Percentiles rank a stretch among this genome's conserved stretches.
Conservation (phyloP, 2,113 vertebrate genomes). For the Lampris megalopsis region DNA sequence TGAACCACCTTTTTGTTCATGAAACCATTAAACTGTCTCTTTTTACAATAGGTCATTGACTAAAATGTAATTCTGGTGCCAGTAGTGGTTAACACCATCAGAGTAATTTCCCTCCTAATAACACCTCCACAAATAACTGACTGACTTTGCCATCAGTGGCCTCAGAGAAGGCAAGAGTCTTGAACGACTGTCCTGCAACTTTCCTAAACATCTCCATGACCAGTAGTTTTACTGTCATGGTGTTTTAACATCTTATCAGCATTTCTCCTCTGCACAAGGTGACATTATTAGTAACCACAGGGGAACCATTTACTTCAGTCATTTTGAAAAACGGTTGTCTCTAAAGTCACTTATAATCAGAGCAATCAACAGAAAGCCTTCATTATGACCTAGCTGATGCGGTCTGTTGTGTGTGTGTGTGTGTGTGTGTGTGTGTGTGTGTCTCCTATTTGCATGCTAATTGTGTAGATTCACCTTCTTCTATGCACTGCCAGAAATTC, state of each 20-base stretch:
- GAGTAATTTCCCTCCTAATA: neutral
- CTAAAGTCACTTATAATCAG: slow-evolving; percentile 50
- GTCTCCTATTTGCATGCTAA: slow-evolving; percentile 25
- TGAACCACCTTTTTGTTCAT: neutral
- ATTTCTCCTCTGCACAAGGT: slow-evolving; percentile 57
- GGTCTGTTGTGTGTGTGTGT: neutral
- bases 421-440: neutral
- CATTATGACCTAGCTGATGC: slow-evolving; percentile 7
- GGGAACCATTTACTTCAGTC: slow-evolving; percentile 43
- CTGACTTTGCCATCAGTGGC: slow-evolving; percentile 30
- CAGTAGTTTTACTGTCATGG: slow-evolving; percentile 25
- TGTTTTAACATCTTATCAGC: slow-evolving; percentile 37
- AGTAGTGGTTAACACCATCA: neutral
- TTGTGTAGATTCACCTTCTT: slow-evolving; percentile 4
- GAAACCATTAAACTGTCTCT: neutral
- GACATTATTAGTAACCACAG: slow-evolving; percentile 51
- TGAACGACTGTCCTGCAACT: slow-evolving; percentile 42
- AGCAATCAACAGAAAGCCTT: slow-evolving; percentile 10
- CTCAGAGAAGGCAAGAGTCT: slow-evolving; percentile 25
- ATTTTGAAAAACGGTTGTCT: slow-evolving; percentile 41
- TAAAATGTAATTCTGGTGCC: neutral
- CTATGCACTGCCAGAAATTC: slow-evolving; percentile 3
- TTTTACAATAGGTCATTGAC: neutral
- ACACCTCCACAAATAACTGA: slow-evolving; percentile 1
- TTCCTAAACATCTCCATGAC: slow-evolving; percentile 40